Evolutionary conservation across 2,888 invertebrate species (phyloP).

Genomic region (Cyclophora albipunctata): DNA sequence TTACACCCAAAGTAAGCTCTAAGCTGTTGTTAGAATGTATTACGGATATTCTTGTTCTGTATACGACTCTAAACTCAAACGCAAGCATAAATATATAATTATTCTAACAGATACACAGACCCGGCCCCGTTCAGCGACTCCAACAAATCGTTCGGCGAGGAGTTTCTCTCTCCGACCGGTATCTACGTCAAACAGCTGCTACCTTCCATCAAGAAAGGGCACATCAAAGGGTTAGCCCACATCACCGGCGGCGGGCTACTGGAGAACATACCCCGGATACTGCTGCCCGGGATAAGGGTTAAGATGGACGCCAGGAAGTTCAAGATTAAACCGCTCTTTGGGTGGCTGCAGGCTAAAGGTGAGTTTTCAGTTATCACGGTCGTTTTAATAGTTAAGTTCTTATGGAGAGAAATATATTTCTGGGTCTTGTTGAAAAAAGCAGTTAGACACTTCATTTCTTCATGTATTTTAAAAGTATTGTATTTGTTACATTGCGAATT

Average conservation of each 20-base stretch:
- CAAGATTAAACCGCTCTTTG: conserved; percentile 85
- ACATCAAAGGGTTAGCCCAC: conserved; percentile 92
- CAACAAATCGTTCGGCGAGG: conserved; percentile 78
- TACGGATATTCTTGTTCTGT: neutral
- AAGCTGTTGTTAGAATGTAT: too few relatives aligned
- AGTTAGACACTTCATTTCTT: too few relatives aligned
- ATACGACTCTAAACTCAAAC: neutral
- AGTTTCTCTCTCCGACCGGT: conserved; percentile 88
- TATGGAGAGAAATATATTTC: neutral
- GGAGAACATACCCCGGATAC: conserved; percentile 90
- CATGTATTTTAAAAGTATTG: too few relatives aligned
- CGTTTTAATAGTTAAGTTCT: neutral
- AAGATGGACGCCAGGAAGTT: conserved; percentile 82
- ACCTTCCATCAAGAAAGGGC: conserved; percentile 80
- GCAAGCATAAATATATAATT: neutral
- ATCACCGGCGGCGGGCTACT: conserved; percentile 94
- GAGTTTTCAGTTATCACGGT: conserved; percentile 6
- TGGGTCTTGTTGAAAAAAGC: neutral
- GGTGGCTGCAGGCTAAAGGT: conserved; percentile 89
- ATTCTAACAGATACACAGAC: conserved; percentile 43
- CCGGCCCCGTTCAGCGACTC: conserved; percentile 56
- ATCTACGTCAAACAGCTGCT: conserved; percentile 88
- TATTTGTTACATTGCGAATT: too few relatives aligned
- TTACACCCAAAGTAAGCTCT: too few relatives aligned
- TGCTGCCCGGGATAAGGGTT: conserved; percentile 81